Conservation (phyloP, 2,888 invertebrate genomes). For the Drosophila algonquin region DNA sequence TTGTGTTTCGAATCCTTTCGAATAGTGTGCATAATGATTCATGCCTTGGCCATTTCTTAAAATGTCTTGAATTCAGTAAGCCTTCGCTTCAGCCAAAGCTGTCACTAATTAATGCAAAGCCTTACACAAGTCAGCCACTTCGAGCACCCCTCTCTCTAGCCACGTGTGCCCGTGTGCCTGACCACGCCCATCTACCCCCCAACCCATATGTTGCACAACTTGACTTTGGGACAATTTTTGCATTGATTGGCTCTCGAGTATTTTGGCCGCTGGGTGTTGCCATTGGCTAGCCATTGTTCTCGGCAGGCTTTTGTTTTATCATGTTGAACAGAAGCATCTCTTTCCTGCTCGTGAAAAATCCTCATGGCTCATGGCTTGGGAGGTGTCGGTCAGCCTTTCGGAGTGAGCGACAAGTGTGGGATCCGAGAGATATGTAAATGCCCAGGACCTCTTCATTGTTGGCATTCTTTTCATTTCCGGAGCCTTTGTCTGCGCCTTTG, state of each 20-base stretch:
- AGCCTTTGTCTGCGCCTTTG: too few species aligned
- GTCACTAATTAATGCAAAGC: constrained; percentile 32
- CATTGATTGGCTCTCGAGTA: constrained; percentile 67
- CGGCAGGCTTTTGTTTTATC: constrained; percentile 41
- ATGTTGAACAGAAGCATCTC: constrained; percentile 7
- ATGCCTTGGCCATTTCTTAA: too few species aligned
- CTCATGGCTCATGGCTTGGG: too few species aligned
- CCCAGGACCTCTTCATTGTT: constrained; percentile 1
- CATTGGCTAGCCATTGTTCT: constrained; percentile 48
- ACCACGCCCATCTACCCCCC: background rate
- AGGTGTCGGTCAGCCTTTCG: too few species aligned
- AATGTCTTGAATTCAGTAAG: too few species aligned
- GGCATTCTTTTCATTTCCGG: background rate
- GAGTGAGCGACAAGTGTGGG: too few species aligned
- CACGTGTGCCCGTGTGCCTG: background rate
- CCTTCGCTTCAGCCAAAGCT: too few species aligned
- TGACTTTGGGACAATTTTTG: constrained; percentile 37
- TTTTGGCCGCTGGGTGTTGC: constrained; percentile 26
- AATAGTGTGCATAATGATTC: too few species aligned
- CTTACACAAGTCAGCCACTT: constrained; percentile 11
- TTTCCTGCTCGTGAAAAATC: too few species aligned
- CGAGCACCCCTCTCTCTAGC: too few species aligned
- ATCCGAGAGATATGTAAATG: too few species aligned
- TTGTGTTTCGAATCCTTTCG: too few species aligned
- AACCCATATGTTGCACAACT: constrained; percentile 14